Conservation (phyloP, 1,140 invertebrate genomes). For the Aphelinus certus region DNA sequence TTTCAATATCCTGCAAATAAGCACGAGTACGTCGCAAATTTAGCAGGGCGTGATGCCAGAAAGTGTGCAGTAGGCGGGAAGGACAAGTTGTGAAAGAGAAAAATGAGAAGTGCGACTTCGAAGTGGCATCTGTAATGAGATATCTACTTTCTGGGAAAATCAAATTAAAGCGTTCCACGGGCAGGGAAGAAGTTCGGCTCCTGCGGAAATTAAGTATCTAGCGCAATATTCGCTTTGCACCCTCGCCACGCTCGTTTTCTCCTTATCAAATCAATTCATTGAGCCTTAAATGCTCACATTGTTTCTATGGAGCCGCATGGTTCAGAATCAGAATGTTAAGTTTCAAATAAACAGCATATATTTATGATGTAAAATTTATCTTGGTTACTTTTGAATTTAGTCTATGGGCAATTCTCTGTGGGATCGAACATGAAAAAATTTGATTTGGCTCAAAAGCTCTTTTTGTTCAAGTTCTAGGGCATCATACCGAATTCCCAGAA, state of each 20-base stretch:
- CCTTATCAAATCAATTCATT: constrained; percentile 13
- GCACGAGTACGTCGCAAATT: no score
- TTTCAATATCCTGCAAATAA: not conserved
- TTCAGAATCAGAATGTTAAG: no score
- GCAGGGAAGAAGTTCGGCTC: not conserved
- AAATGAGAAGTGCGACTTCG: not conserved
- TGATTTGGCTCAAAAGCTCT: no score
- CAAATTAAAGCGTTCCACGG: constrained; percentile 10
- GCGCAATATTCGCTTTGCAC: constrained; percentile 10
- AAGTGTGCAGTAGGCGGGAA: not conserved
- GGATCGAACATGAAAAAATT: no score
- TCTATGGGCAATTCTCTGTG: no score
- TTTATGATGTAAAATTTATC: no score
- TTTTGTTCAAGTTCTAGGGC: no score
- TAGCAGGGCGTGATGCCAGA: not conserved
- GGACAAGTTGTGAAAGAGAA: not conserved
- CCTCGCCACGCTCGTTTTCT: not conserved
- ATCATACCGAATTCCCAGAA: no score
- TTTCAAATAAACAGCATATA: no score
- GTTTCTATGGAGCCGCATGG: not conserved
- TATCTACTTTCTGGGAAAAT: not conserved
- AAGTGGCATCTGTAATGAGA: not conserved
- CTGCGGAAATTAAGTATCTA: constrained; percentile 17
- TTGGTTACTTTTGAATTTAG: no score
- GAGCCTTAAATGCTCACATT: constrained; percentile 1